Percentiles rank a stretch among this genome's conserved stretches.
Evolutionary conservation across 2,888 invertebrate genomes (phyloP).

Genomic region (Acanthosepion esculentum): DNA sequence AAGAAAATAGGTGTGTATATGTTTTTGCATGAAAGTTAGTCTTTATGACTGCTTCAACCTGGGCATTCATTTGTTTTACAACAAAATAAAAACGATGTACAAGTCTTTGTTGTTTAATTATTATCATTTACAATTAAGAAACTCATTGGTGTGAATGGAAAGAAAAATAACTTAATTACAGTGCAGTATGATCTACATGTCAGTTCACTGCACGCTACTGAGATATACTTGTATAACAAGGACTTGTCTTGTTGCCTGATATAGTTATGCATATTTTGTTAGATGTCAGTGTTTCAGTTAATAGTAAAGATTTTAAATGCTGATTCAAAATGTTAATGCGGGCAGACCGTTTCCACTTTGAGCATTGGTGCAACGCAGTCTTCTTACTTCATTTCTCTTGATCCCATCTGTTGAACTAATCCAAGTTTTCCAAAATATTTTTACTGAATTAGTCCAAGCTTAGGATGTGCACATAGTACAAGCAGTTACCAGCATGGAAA

Average conservation of each 20-base stretch:
- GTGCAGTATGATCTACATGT: not conserved
- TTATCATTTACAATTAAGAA: not conserved
- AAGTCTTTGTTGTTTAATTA: not conserved
- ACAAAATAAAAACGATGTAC: not conserved
- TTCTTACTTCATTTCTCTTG: too few species aligned
- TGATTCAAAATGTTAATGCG: not conserved
- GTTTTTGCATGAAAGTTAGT: not conserved
- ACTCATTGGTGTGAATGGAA: not conserved
- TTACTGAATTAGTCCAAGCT: too few species aligned
- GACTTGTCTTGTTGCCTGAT: too few species aligned
- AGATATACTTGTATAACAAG: not conserved
- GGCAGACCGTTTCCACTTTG: too few species aligned
- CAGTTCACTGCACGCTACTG: not conserved
- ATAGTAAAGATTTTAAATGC: not conserved
- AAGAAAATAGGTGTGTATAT: not conserved
- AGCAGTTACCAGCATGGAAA: too few species aligned
- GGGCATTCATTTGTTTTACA: too few species aligned
- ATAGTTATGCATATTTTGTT: not conserved
- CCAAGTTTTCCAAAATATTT: too few species aligned
- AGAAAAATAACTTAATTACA: not conserved
- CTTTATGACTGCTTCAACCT: not conserved
- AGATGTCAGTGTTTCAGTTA: not conserved
- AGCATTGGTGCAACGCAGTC: too few species aligned
- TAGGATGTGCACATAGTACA: too few species aligned
- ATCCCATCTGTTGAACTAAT: too few species aligned